Base-by-base conservation (phyloP, 2,797 vertebrate genomes). In the Rhodeus uyekii region DNA sequence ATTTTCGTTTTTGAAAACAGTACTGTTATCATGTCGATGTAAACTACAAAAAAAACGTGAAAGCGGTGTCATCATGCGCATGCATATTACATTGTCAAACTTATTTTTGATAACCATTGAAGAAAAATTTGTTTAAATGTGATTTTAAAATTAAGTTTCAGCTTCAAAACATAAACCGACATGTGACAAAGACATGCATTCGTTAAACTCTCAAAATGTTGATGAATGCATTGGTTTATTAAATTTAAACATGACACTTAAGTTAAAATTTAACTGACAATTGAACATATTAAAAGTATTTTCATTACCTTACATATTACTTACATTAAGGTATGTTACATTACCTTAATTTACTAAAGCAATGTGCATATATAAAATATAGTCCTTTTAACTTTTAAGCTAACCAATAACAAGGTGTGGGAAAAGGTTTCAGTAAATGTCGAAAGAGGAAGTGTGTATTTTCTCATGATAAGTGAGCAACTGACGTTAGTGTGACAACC, bases 391-490 rank as follows among this genome's bases (percentile, higher is more conserved):
- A 13, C 27, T 7, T 10, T 61, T 60, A 32, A 44, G 19, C 13
- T 29, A 38, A 42, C 22, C 42, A 9, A 18, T 48, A 39, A 19
- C 32, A 68, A 76, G 22, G 63, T 76, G 80, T 67, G 72, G 46
- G 71, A 82, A 73, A 76, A 36, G 22, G 16, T 27, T 81, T 64
- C 1, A n/a, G 58, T 65, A 34, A 18, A 76, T 82, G 73, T 76
- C 10, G 29, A 76, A 82, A 76, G 50, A 76, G 38, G 29, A 76
- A 60, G 34, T 44, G 44, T 29, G 63, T 61, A 76, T 58, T 80
- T 68, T 55, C 34, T 78, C 63, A 48, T 50, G 64, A 36, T 7
- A 61, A 58, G 34, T 75, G 69, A 60, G 50, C 48, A 46, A 82
- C 14, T 82, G 72, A 60, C 63, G 19, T 55, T 82, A 24, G 8